A percentile compares a stretch with the other conserved stretches of the same genome.
phyloP scores from a whole-genome alignment of 2,888 invertebrate species.

The Ernsta delagoae region DNA sequence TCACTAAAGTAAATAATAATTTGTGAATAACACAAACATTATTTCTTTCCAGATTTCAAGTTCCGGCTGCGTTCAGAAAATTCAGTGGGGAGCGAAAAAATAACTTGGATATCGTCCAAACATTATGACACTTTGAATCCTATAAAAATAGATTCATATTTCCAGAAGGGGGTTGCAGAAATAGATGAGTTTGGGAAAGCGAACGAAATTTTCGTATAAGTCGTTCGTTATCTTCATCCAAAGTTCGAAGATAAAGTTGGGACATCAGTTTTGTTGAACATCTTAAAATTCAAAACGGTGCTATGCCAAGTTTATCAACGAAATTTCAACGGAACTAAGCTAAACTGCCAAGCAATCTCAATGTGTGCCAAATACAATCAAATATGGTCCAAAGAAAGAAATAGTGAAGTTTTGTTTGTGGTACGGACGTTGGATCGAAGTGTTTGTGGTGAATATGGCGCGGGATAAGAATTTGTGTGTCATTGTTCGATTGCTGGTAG shows the following conservation, averaged over 20 bases:
- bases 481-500: conserved; percentile 56
- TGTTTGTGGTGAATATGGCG: conserved; percentile 53
- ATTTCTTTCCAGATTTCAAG: conserved; percentile 62
- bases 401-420: conserved; percentile 47
- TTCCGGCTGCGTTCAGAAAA: conserved; percentile 53
- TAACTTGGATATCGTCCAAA: conserved; percentile 61
- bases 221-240: conserved; percentile 16
- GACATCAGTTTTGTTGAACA: conserved; percentile 5
- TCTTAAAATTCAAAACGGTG: conserved; percentile 26
- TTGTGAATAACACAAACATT: conserved; percentile 55
- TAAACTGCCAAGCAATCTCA: conserved; percentile 48
- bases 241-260: conserved; percentile 6
- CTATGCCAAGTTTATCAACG: conserved; percentile 29
- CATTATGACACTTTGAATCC: conserved; percentile 51
- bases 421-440: conserved; percentile 50
- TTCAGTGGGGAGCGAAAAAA: conserved; percentile 48
- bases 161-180: conserved; percentile 43
- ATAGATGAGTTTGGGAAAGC: conserved; percentile 40
- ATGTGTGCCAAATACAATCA: conserved; percentile 59
- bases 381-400: conserved; percentile 43
- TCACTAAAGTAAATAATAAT: conserved; percentile 42
- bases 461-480: conserved; percentile 58
- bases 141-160: conserved; percentile 50
- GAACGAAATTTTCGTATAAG: conserved; percentile 32
- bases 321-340: conserved; percentile 31